Evolutionary conservation across 37 sponge, comb jelly and placozoan genomes (phyloP), one percentile per base, ranked within the genome.

Genomic region (Axinella damicornis): DNA sequence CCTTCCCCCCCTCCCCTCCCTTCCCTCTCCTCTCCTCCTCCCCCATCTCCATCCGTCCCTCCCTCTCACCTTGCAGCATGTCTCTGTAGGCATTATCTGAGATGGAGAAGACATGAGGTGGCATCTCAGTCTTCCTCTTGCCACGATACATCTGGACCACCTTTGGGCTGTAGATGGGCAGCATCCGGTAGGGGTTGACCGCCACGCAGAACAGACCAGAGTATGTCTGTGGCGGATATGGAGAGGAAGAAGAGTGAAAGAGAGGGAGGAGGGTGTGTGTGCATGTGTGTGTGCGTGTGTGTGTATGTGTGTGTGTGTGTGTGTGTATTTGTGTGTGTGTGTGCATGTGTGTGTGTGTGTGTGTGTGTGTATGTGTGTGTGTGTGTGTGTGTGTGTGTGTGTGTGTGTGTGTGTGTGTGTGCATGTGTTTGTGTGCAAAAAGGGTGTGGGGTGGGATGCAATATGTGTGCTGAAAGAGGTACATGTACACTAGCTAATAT

Each of bases 141-240:
- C 99, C 99, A 54, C 76, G 88, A 87, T 93, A 99, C 94, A 89
- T 90, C 71, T 92, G 84, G 37, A 99, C 83, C 21, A 99, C 97
- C 53, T 94, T 86, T 28, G 84, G 86, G 13, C 94, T 85, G 90
- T 98, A 98, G 79, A 98, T 95, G 35, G 97, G 97, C 37, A 95
- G 93, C 70, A 87, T 69, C 35, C 89, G 84, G 86, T 98, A 98
- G 37, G 99, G 99, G 75, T 98, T 98, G 56, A 98, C 85, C 19
- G 92, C 97, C 70, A 98, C 99, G 86, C 99, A 98, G 78, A 98
- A 98, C 38, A 98, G 95, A 17, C 99, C 99, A 46, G 99, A 98
- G 74, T 98, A 98, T 72, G 99, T 98, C 99, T 98, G 77, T 9
- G 57, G 66, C 64, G 39, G 57, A 40, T 24, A 55, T 2, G 40